Conservation (phyloP, 2,888 invertebrate genomes). For the Salticus scenicus region DNA sequence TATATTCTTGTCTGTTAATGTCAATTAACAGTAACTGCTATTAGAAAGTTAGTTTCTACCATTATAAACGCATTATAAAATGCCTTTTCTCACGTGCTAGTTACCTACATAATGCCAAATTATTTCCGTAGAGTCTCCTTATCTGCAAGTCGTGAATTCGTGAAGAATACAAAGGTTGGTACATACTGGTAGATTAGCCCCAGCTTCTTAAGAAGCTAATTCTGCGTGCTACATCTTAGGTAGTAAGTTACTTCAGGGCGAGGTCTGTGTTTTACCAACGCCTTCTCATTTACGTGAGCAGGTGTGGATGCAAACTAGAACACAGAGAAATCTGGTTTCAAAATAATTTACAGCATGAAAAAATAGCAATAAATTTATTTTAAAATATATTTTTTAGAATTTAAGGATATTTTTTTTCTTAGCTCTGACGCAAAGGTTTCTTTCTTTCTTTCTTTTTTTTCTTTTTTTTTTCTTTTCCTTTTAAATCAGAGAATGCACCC, state of each 20-base stretch:
- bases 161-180: conserved; percentile 31
- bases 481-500: no score
- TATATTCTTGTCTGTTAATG: no score
- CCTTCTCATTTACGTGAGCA: conserved; percentile 5
- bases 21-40: no score
- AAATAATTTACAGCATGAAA: no score
- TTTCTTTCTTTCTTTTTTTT: no score
- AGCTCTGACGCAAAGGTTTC: no score
- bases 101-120: conserved; percentile 37
- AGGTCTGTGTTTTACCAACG: background rate
- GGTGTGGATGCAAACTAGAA: conserved; percentile 1
- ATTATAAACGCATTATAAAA: background rate
- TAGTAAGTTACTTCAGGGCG: background rate
- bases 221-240: background rate
- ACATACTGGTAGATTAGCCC: background rate
- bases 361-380: no score
- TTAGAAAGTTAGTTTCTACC: background rate
- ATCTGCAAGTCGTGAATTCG: conserved; percentile 45
- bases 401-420: no score
- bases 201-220: conserved; percentile 29
- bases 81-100: conserved; percentile 38
- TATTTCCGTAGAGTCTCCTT: conserved; percentile 24
- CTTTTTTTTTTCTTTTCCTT: no score
- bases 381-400: no score
- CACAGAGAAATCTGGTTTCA: background rate